Evolutionary conservation across 2,797 vertebrate species (phyloP).

Genomic region (Uromys caudimaculatus): DNA sequence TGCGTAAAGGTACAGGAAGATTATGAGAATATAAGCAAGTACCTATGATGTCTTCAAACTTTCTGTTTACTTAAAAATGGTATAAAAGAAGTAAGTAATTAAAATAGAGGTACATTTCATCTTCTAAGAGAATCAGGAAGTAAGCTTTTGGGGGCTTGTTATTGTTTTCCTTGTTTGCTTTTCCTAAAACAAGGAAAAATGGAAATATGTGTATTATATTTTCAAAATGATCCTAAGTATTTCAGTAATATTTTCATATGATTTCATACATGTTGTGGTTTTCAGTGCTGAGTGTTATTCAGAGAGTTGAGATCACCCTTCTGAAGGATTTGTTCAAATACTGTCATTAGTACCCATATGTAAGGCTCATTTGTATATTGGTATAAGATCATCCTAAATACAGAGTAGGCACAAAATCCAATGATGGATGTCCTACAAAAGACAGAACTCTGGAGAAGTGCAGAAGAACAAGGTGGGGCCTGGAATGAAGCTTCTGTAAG

Average conservation of each 20-base stretch:
- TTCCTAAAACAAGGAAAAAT: not conserved
- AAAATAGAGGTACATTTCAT: not conserved
- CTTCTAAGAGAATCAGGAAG: not conserved
- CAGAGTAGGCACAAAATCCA: not conserved
- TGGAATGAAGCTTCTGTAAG: not conserved
- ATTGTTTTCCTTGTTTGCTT: not conserved
- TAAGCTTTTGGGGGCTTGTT: not conserved
- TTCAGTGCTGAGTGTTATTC: not conserved
- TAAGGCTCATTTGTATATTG: not conserved
- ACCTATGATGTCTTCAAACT: not conserved
- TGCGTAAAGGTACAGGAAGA: not conserved
- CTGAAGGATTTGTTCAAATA: not conserved
- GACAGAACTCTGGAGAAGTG: not conserved
- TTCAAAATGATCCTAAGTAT: not conserved
- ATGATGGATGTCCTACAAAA: not conserved
- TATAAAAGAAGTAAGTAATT: not conserved
- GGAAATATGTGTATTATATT: not conserved
- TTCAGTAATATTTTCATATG: not conserved
- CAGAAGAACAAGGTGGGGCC: not conserved
- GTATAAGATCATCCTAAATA: not conserved
- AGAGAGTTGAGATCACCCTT: not conserved
- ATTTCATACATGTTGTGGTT: not conserved
- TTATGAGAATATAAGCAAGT: not conserved
- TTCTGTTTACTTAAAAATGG: constrained; percentile 5
- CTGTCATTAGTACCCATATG: not conserved